Percentiles rank a stretch among this genome's conserved stretches.
Evolutionary conservation across 2,113 vertebrate species (phyloP).

Genomic region (Maccullochella peelii): DNA sequence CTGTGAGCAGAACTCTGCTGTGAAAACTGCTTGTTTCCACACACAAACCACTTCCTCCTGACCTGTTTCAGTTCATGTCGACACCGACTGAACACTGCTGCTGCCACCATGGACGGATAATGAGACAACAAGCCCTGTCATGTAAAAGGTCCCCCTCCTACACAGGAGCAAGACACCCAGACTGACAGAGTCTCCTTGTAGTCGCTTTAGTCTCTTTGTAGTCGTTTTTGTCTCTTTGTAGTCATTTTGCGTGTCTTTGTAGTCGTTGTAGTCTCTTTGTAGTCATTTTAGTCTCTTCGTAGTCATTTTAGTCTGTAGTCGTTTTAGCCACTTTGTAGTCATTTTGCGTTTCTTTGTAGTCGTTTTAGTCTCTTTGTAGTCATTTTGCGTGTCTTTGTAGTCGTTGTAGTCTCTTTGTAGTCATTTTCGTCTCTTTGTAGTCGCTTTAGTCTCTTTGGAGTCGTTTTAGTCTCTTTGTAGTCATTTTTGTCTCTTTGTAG

Average conservation of each 20-base stretch:
- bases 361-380: not conserved
- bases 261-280: too few relatives aligned
- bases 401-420: not conserved
- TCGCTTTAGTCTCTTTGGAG: not conserved
- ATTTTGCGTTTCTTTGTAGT: too few relatives aligned
- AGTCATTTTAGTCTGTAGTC: too few relatives aligned
- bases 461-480: not conserved
- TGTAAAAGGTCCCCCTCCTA: not conserved
- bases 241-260: too few relatives aligned
- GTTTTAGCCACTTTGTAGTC: too few relatives aligned
- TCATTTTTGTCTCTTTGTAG: too few relatives aligned
- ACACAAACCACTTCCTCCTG: constrained; percentile 43
- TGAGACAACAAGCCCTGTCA: not conserved
- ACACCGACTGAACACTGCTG: not conserved
- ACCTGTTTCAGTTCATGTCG: constrained; percentile 19
- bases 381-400: not conserved
- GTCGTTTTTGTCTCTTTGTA: too few relatives aligned
- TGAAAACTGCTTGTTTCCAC: not conserved
- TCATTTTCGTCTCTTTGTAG: too few relatives aligned
- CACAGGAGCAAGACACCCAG: not conserved
- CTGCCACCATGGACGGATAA: not conserved
- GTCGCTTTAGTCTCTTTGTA: not conserved
- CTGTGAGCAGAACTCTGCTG: constrained; percentile 20
- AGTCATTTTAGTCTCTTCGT: too few relatives aligned
- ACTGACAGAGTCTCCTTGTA: not conserved